Evolutionary conservation across 2,113 vertebrate genomes (phyloP).

Genomic region (Danio rerio): GRCz12tu NC_133191.1:9410501-9411000

Average conservation of each 20-base stretch:
- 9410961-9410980: not conserved
- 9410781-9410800: constrained; percentile 58
- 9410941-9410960: too few species aligned
- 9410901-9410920: too few species aligned
- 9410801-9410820: not conserved
- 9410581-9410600: not conserved
- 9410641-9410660: not conserved
- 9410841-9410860: not conserved
- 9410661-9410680: not conserved
- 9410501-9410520: not conserved
- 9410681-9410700: constrained; percentile 10
- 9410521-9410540: not conserved
- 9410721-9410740: constrained; percentile 46
- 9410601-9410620: not conserved
- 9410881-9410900: too few species aligned
- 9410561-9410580: not conserved
- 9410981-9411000: not conserved
- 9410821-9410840: not conserved
- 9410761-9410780: constrained; percentile 55
- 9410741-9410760: constrained; percentile 55
- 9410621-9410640: not conserved
- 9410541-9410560: not conserved
- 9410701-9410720: constrained; percentile 53
- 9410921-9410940: too few species aligned
- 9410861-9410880: too few species aligned